phyloP scores from a whole-genome alignment of 35 echinoderm and acorn worm genomes.

The Hemicentrotus pulcherrimus region DNA sequence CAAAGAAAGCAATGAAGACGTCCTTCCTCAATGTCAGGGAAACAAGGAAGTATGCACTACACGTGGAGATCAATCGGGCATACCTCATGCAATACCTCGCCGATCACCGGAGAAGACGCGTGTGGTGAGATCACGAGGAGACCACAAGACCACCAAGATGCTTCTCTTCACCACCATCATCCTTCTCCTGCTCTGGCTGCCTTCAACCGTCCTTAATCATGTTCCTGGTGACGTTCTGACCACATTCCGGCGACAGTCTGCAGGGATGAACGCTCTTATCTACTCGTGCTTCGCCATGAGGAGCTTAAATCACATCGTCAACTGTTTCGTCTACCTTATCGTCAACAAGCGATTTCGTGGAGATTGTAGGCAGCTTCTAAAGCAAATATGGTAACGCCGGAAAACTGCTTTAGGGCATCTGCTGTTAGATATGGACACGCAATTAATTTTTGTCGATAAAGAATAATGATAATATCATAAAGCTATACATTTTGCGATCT shows the following conservation, averaged over 20 bases:
- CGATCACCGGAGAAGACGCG: background rate
- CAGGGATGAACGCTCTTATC: background rate
- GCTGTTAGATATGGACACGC: no score
- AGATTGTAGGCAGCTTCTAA: background rate
- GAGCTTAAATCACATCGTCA: slow-evolving; percentile 25
- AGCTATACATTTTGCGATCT: no score
- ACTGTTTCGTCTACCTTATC: background rate
- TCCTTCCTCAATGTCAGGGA: background rate
- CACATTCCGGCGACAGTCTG: background rate
- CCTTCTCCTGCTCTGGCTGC: background rate
- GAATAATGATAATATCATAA: no score
- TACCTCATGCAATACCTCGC: background rate
- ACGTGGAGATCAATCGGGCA: background rate
- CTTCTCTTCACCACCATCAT: slow-evolving; percentile 41
- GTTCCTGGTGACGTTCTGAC: background rate
- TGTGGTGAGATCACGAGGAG: background rate
- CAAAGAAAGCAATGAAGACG: background rate
- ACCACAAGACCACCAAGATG: slow-evolving; percentile 17
- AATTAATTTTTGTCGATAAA: no score
- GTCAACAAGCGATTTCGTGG: slow-evolving; percentile 19
- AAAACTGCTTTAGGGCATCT: no score
- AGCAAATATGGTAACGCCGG: background rate
- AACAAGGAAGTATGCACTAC: background rate
- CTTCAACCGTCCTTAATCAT: background rate
- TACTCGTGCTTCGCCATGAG: slow-evolving; percentile 1